phyloP scores from a whole-genome alignment of 2,888 invertebrate species.

The Papilio elwesi region DNA sequence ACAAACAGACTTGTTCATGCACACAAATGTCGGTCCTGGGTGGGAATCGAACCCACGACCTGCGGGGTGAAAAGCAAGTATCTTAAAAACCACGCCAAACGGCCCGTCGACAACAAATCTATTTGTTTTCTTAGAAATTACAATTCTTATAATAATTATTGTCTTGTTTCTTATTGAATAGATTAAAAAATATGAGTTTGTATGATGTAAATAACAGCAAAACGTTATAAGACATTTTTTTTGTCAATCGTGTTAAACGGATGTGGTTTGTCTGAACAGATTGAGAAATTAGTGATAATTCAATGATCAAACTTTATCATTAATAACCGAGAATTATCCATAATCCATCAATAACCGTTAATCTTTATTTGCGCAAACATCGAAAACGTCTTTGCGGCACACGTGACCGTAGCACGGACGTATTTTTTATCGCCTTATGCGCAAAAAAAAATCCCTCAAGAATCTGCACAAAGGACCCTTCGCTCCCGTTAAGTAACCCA shows the following conservation, averaged over 20 bases:
- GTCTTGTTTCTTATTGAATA: too few relatives aligned
- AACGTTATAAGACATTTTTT: not conserved
- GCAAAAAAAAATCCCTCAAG: constrained; percentile 56
- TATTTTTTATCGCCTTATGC: constrained; percentile 50
- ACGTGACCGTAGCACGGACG: constrained; percentile 51
- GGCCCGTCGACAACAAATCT: too few relatives aligned
- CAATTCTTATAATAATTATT: too few relatives aligned
- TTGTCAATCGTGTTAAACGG: too few relatives aligned
- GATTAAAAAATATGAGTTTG: too few relatives aligned
- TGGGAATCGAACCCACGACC: too few relatives aligned
- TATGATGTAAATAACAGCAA: not conserved
- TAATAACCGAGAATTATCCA: constrained; percentile 60
- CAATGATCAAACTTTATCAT: constrained; percentile 55
- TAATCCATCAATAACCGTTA: constrained; percentile 65
- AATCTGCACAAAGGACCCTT: constrained; percentile 64
- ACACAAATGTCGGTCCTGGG: too few relatives aligned
- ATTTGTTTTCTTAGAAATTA: too few relatives aligned
- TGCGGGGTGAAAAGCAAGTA: too few relatives aligned
- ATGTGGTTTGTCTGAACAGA: constrained; percentile 21
- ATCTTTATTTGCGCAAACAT: constrained; percentile 54
- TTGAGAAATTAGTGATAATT: constrained; percentile 32
- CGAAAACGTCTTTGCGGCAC: constrained; percentile 47
- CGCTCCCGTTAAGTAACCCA: constrained; percentile 83
- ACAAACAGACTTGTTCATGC: too few relatives aligned
- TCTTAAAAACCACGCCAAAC: too few relatives aligned